Evolutionary conservation across 2,113 vertebrate species (phyloP).

Genomic region (Laticauda laticaudata): DNA sequence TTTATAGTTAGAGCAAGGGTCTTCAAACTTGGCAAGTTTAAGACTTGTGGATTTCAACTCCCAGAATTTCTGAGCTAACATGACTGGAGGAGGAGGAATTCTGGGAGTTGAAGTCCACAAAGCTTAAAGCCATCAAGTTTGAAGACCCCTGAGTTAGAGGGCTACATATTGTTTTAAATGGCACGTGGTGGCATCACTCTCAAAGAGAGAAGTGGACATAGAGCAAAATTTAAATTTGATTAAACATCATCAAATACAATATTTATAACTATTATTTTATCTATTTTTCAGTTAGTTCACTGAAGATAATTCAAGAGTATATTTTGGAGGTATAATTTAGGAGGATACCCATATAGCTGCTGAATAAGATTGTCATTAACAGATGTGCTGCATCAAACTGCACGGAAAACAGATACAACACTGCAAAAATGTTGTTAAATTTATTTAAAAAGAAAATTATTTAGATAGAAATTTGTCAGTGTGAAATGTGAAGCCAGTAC

Average conservation of each 20-base stretch:
- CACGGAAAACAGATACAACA: not conserved
- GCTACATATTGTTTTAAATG: not conserved
- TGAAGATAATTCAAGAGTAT: not conserved
- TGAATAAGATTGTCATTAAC: not conserved
- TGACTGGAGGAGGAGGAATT: too few relatives aligned
- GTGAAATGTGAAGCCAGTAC: not conserved
- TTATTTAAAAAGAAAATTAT: not conserved
- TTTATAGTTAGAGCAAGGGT: not conserved
- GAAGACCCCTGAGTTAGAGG: not conserved
- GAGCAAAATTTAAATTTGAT: not conserved
- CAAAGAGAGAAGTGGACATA: not conserved
- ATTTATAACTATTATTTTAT: not conserved
- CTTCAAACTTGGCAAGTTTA: too few relatives aligned
- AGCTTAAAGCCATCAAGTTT: too few relatives aligned
- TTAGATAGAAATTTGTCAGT: not conserved
- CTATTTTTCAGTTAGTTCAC: not conserved
- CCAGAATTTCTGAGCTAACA: too few relatives aligned
- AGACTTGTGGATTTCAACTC: too few relatives aligned
- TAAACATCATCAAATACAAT: not conserved
- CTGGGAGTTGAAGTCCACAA: too few relatives aligned
- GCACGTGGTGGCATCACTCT: not conserved
- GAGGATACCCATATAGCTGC: not conserved
- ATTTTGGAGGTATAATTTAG: not conserved
- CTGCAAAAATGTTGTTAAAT: not conserved
- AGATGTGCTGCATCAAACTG: not conserved